Percentiles rank a stretch among this genome's conserved stretches.
Evolutionary conservation across 2,888 invertebrate species (phyloP).

Genomic region (Melanostoma scalare): DNA sequence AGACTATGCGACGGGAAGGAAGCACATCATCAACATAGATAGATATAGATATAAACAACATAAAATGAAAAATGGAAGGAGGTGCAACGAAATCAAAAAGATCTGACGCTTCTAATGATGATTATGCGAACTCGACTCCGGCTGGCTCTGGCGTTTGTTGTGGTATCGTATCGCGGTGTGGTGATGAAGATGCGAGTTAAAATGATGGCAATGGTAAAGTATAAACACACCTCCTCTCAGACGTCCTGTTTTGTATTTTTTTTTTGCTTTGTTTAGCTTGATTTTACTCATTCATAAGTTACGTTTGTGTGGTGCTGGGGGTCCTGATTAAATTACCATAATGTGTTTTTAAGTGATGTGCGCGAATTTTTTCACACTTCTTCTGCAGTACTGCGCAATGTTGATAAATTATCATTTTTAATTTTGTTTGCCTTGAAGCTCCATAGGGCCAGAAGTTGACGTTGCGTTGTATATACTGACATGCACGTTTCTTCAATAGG

Average conservation of each 20-base stretch:
- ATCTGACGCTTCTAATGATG: constrained; percentile 4
- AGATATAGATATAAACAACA: neutral
- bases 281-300: constrained; percentile 12
- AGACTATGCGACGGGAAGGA: neutral
- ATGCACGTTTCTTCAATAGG: too few relatives aligned
- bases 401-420: constrained; percentile 16
- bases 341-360: constrained; percentile 70
- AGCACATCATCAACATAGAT: neutral
- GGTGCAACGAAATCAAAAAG: constrained; percentile 17
- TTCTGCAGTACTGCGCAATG: neutral
- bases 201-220: neutral
- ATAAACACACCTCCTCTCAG: too few relatives aligned
- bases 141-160: neutral
- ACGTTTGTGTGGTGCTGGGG: constrained; percentile 5
- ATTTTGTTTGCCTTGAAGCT: constrained; percentile 1
- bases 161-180: neutral
- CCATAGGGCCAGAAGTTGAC: too few relatives aligned
- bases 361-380: constrained; percentile 65
- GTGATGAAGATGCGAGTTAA: constrained; percentile 4
- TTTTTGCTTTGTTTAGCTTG: neutral
- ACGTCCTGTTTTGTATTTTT: neutral
- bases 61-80: constrained; percentile 17
- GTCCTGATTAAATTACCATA: constrained; percentile 71
- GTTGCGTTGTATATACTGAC: too few relatives aligned
- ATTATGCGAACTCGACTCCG: neutral